Conservation (phyloP, 2,113 vertebrate species). For the Hemicordylus capensis region DNA sequence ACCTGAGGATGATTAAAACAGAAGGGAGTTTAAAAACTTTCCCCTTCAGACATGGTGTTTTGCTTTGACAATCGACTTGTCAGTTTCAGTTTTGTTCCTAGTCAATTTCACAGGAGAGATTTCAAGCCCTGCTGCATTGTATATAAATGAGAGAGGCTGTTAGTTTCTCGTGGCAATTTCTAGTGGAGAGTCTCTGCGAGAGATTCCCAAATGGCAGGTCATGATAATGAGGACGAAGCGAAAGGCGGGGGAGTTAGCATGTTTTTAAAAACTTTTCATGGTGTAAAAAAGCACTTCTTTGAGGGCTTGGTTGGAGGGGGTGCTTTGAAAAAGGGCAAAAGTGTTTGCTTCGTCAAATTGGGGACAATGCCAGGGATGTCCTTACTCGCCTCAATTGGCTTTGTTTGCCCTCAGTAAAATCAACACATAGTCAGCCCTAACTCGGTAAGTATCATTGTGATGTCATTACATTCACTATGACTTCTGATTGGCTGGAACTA, state of each 20-base stretch:
- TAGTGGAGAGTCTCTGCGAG: neutral
- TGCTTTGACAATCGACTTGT: conserved; percentile 24
- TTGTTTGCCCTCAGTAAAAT: no score
- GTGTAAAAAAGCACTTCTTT: neutral
- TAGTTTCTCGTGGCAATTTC: neutral
- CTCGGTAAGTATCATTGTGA: neutral
- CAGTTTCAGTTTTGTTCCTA: conserved; percentile 25
- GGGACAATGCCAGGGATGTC: neutral
- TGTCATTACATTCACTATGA: neutral
- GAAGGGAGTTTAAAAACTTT: conserved; percentile 11
- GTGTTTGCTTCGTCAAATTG: neutral
- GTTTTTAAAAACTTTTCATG: neutral
- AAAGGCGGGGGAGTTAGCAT: neutral
- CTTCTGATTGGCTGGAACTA: neutral
- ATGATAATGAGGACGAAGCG: neutral
- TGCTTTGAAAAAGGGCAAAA: neutral
- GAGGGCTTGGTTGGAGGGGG: no score
- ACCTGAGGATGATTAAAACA: conserved; percentile 4
- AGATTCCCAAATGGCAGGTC: neutral
- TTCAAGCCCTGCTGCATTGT: conserved; percentile 29
- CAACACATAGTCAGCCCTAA: no score
- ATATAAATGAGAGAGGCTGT: conserved; percentile 26
- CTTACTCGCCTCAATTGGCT: neutral
- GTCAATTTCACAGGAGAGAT: conserved; percentile 20
- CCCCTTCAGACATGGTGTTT: conserved; percentile 1